Conservation (phyloP, 2,797 vertebrate species). For the Perodicticus potto region DNA sequence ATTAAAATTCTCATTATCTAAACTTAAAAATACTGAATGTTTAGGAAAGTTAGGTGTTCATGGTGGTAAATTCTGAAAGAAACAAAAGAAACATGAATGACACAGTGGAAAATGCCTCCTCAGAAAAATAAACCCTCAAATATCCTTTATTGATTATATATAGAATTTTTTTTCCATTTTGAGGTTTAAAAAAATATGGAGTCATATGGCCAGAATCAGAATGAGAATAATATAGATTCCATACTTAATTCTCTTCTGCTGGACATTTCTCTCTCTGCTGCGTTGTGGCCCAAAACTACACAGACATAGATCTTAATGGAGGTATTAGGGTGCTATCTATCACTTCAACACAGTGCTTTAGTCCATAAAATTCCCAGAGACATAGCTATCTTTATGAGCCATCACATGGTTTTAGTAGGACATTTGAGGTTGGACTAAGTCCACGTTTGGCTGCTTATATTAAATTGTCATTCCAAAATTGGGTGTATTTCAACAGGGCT, state of each 20-base stretch:
- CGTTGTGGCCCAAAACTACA: conserved; percentile 36
- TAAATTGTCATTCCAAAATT: conserved; percentile 66
- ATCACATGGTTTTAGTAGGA: conserved; percentile 76
- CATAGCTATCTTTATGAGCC: conserved; percentile 74
- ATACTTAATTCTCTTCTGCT: neutral
- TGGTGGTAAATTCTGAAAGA: neutral
- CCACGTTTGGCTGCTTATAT: conserved; percentile 73
- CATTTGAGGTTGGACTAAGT: conserved; percentile 71
- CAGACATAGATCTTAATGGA: conserved; percentile 39
- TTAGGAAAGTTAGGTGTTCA: neutral
- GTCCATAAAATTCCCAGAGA: conserved; percentile 74
- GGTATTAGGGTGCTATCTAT: conserved; percentile 21
- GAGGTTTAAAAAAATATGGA: neutral
- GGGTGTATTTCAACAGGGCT: conserved; percentile 70
- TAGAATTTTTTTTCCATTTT: neutral
- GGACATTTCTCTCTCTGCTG: conserved; percentile 19
- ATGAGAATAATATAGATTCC: neutral
- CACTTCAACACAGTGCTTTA: conserved; percentile 63
- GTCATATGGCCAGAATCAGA: neutral
- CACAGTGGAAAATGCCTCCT: conserved; percentile 5
- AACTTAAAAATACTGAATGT: neutral
- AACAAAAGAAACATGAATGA: neutral
- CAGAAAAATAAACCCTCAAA: neutral
- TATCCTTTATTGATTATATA: neutral
- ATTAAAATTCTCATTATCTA: neutral